phyloP scores from a whole-genome alignment of 2,797 vertebrate species.

The Coendou prehensilis region DNA sequence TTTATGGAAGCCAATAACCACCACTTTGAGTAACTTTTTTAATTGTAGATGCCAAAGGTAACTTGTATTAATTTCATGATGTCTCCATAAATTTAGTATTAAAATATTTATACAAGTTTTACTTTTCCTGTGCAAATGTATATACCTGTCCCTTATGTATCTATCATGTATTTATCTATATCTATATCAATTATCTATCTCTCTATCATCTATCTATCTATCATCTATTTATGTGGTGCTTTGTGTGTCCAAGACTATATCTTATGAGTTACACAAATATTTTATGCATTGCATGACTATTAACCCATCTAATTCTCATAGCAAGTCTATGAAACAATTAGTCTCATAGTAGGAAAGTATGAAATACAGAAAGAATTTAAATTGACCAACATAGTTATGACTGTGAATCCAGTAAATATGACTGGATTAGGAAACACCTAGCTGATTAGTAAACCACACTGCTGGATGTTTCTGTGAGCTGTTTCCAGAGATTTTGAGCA shows the following conservation, averaged over 20 bases:
- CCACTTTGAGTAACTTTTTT: too few relatives aligned
- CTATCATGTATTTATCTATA: too few relatives aligned
- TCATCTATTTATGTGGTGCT: too few relatives aligned
- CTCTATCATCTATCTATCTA: too few relatives aligned
- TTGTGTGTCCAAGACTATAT: not conserved
- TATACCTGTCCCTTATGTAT: too few relatives aligned
- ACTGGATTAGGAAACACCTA: not conserved
- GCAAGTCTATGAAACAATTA: not conserved
- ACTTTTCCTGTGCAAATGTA: too few relatives aligned
- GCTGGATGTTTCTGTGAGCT: not conserved
- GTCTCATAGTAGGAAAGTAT: not conserved
- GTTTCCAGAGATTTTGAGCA: not conserved
- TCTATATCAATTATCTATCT: too few relatives aligned
- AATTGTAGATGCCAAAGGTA: too few relatives aligned
- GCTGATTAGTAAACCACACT: not conserved
- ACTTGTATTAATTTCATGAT: too few relatives aligned
- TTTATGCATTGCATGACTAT: not conserved
- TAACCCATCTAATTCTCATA: not conserved
- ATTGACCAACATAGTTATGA: not conserved
- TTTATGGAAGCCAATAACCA: too few relatives aligned
- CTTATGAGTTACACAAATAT: not conserved
- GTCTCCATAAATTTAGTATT: too few relatives aligned
- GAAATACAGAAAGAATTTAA: not conserved
- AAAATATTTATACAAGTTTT: too few relatives aligned
- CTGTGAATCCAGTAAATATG: not conserved